phyloP scores from a whole-genome alignment of 2,797 vertebrate species.

The Glossophaga mutica region DNA sequence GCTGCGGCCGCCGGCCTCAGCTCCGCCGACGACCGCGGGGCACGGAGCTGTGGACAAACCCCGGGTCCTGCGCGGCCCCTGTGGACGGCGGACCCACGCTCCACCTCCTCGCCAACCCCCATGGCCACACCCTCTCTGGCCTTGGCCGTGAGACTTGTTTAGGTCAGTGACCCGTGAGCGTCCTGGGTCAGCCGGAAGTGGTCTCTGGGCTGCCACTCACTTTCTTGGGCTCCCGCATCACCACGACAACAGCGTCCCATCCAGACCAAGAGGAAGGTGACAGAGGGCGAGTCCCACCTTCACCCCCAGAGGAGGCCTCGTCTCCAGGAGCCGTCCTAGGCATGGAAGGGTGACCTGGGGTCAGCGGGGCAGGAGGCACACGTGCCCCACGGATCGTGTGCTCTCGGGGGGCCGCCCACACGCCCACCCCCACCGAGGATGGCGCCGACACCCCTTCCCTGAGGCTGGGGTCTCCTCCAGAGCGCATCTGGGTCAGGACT shows the following conservation, averaged over 20 bases:
- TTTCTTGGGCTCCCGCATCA: background rate
- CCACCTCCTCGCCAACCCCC: background rate
- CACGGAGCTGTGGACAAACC: fast-evolving
- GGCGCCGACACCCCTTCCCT: fast-evolving
- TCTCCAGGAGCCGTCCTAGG: background rate
- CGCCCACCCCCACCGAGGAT: fast-evolving
- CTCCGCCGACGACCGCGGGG: fast-evolving
- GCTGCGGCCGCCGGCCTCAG: fast-evolving
- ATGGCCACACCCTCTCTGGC: fast-evolving
- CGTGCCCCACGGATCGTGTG: fast-evolving
- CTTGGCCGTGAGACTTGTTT: background rate
- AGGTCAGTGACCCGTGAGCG: fast-evolving
- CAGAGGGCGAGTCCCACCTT: fast-evolving
- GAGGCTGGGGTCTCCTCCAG: fast-evolving
- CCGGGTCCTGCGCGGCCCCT: no score
- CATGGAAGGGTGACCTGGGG: background rate
- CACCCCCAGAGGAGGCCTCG: background rate
- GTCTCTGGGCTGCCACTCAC: background rate
- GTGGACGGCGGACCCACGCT: fast-evolving
- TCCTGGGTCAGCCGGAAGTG: fast-evolving
- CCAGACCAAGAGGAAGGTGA: fast-evolving
- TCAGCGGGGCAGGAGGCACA: background rate
- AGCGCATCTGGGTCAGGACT: background rate
- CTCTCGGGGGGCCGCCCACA: fast-evolving
- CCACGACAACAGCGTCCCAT: fast-evolving